Percentiles rank a stretch among this genome's conserved stretches.
These are phyloP conservation scores for Pseudolaguvia tuberculata DNA, from an alignment of 2,113 vertebrate genomes.

Conservation along the genomic window DNA sequence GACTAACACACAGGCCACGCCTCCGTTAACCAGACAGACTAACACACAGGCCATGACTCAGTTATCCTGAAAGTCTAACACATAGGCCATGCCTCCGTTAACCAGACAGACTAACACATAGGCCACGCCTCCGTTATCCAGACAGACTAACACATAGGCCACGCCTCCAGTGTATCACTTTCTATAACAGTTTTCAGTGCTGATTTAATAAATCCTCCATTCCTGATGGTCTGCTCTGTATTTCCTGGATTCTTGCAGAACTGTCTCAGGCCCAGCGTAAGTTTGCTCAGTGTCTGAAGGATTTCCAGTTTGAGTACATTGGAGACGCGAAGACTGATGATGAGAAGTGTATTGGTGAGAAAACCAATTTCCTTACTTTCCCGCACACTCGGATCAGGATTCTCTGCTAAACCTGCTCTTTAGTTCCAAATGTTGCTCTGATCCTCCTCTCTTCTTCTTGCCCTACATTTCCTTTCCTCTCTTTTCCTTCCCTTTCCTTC, in stretches of 20 bases:
- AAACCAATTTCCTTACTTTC: neutral
- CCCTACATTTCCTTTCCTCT: too few relatives aligned
- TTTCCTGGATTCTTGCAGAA: constrained; percentile 59
- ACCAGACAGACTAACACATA: too few relatives aligned
- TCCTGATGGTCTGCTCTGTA: neutral
- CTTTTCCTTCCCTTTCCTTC: too few relatives aligned
- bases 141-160: neutral
- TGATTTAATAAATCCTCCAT: neutral
- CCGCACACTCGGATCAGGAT: neutral
- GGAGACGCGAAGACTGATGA: constrained; percentile 96
- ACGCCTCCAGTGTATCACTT: neutral
- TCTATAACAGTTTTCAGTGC: too few relatives aligned
- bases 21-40: too few relatives aligned
- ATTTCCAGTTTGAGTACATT: constrained; percentile 96
- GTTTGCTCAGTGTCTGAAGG: constrained; percentile 88
- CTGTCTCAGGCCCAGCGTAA: constrained; percentile 89
- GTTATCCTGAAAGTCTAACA: neutral
- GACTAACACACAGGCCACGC: neutral
- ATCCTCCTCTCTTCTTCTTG: too few relatives aligned
- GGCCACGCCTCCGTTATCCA: rapidly evolving
- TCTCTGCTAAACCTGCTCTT: too few relatives aligned
- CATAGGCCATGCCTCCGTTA: neutral
- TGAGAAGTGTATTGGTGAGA: constrained; percentile 85
- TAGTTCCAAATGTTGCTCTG: too few relatives aligned
- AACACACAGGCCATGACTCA: neutral